These are phyloP conservation scores for Acinonyx jubatus DNA, from an alignment of 2,113 vertebrate genomes.

Conservation along the genomic window DNA sequence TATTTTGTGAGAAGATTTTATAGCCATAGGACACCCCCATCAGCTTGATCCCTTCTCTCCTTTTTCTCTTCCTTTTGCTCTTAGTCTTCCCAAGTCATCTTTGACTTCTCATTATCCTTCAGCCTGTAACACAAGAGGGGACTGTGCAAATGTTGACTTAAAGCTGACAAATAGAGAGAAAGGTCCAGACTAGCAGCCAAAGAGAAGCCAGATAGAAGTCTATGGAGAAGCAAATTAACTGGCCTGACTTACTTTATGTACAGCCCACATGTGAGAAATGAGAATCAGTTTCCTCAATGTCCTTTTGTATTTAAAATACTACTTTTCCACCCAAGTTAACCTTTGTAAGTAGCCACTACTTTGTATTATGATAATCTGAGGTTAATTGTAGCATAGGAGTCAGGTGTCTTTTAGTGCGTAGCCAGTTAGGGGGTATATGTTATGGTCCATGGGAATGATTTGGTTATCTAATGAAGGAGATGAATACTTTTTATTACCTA, in stretches of 20 bases:
- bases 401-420: background rate
- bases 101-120: background rate
- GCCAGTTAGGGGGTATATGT: background rate
- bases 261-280: background rate
- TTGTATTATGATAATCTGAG: background rate
- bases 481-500: slow-evolving; percentile 64
- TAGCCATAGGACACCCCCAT: background rate
- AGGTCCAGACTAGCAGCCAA: background rate
- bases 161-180: background rate
- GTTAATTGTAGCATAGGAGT: background rate
- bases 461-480: slow-evolving; percentile 73
- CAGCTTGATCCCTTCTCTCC: background rate
- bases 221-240: background rate
- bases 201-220: background rate
- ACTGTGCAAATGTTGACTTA: background rate
- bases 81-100: background rate
- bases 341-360: background rate
- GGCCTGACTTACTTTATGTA: background rate
- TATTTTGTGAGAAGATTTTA: slow-evolving; percentile 33
- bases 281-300: background rate
- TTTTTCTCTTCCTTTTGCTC: background rate
- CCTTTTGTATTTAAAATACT: slow-evolving; percentile 7
- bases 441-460: slow-evolving; percentile 4
- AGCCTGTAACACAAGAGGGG: background rate
- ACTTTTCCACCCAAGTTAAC: slow-evolving; percentile 15